Conservation (phyloP, 1,140 invertebrate genomes). For the Drosophila orena region DNA sequence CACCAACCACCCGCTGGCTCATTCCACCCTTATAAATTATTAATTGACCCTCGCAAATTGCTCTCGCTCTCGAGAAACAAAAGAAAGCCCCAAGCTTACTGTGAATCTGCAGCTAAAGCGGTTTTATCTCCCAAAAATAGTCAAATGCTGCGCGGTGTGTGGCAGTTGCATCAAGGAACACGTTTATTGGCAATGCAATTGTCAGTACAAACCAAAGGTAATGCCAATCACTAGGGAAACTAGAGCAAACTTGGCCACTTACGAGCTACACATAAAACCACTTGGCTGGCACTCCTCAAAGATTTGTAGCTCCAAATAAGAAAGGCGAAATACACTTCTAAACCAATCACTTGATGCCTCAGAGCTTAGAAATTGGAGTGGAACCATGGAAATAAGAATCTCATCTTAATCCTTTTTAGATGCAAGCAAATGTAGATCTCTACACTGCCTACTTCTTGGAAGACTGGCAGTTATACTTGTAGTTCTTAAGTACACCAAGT, state of each 20-base stretch:
- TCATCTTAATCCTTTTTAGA: too few relatives aligned
- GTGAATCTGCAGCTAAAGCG: conserved; percentile 1
- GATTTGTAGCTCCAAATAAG: not conserved
- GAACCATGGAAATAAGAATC: too few relatives aligned
- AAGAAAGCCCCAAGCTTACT: not conserved
- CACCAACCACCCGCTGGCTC: not conserved
- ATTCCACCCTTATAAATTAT: conserved; percentile 43
- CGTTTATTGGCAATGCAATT: conserved; percentile 41
- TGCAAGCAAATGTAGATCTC: too few relatives aligned
- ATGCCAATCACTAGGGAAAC: conserved; percentile 27
- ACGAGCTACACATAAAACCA: conserved; percentile 41
- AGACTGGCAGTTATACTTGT: not conserved
- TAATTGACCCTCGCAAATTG: conserved; percentile 44
- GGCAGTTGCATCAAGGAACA: conserved; percentile 5
- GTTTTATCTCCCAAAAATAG: conserved; percentile 1
- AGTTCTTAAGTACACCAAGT: not conserved
- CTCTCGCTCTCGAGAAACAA: not conserved
- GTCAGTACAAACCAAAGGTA: conserved; percentile 52
- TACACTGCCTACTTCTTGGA: too few relatives aligned
- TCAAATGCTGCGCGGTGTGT: not conserved
- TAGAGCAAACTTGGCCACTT: conserved; percentile 29
- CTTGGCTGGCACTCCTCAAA: conserved; percentile 16
- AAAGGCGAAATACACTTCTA: too few relatives aligned
- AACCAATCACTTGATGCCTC: not conserved
- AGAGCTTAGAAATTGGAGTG: not conserved